Evolutionary conservation across 2,797 vertebrate species (phyloP).

Genomic region (Melanotaenia pygmaea): DNA sequence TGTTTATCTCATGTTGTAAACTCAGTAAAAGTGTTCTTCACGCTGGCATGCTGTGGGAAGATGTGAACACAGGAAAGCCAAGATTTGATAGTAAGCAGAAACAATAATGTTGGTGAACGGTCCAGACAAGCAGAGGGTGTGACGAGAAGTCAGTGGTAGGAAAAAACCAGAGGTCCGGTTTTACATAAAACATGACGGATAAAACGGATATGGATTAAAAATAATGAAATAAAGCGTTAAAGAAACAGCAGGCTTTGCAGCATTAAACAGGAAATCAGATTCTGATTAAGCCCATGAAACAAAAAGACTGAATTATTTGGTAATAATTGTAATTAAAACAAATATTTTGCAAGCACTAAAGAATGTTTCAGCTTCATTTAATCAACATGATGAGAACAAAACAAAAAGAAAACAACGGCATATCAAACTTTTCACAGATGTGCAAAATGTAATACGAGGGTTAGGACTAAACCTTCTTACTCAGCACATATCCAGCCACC

Average conservation of each 20-base stretch:
- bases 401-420: no score
- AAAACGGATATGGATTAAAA: not conserved
- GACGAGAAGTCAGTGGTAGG: not conserved
- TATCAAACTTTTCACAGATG: no score
- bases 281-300: not conserved
- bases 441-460: not conserved
- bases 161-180: not conserved
- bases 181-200: not conserved
- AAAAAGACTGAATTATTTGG: not conserved
- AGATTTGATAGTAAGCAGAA: not conserved
- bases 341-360: not conserved
- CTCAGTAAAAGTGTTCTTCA: not conserved
- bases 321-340: not conserved
- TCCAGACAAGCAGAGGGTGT: not conserved
- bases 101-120: not conserved
- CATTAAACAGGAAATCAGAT: not conserved
- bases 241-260: not conserved
- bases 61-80: not conserved
- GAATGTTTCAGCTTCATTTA: not conserved
- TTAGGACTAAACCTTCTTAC: slow-evolving; percentile 78
- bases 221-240: not conserved
- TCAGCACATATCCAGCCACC: slow-evolving; percentile 92
- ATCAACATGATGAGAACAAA: not conserved
- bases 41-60: not conserved
- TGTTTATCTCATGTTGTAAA: not conserved